A percentile compares a stretch with the other conserved stretches of the same genome.
Evolutionary conservation across 2,113 vertebrate genomes (phyloP).

Genomic region (Odocoileus virginianus): DNA sequence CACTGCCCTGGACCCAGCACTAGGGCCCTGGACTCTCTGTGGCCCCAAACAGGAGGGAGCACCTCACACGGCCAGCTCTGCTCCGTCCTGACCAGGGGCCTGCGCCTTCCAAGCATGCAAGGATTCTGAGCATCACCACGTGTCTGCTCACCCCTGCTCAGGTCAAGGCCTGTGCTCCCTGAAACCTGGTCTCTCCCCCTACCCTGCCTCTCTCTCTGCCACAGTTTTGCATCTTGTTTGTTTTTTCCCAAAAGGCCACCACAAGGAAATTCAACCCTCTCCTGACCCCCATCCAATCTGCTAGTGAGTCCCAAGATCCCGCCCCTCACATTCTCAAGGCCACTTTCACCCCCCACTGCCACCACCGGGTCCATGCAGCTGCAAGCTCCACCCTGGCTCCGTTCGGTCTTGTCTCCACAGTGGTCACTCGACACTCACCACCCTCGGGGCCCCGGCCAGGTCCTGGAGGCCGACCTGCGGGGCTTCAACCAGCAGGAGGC

Average conservation of each 20-base stretch:
- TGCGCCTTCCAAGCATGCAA: accelerated
- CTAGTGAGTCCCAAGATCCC: not conserved
- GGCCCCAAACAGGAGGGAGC: not conserved
- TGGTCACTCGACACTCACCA: not conserved
- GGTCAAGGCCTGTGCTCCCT: not conserved
- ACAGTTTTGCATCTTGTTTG: not conserved
- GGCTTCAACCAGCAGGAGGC: not conserved
- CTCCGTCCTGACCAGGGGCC: not conserved
- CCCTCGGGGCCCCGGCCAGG: not conserved
- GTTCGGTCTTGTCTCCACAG: not conserved
- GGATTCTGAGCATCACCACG: not conserved
- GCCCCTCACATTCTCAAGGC: not conserved
- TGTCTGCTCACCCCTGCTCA: accelerated
- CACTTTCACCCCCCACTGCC: not conserved
- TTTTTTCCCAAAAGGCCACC: not conserved
- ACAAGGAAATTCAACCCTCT: not conserved
- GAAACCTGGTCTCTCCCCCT: not conserved
- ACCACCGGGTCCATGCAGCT: accelerated
- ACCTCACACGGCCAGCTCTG: not conserved
- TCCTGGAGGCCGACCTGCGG: not conserved
- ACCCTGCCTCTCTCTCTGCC: not conserved
- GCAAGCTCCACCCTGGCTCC: accelerated
- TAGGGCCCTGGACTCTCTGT: not conserved
- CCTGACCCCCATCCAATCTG: accelerated
- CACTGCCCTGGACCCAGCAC: not conserved